Conservation (phyloP, 2,888 invertebrate genomes). For the Alloscopus bannaensis region DNA sequence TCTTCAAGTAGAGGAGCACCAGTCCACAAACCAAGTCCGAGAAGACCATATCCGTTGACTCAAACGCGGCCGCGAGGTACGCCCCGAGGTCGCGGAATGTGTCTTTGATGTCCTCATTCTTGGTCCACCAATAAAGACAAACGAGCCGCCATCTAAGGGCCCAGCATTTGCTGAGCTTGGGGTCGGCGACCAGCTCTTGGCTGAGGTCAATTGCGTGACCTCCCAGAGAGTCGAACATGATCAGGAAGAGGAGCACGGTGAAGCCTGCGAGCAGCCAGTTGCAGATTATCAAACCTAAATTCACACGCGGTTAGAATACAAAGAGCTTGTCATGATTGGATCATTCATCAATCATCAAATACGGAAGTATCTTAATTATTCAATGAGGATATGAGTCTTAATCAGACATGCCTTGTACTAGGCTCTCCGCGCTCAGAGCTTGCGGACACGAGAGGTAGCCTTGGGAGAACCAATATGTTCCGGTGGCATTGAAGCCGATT, state of each 20-base stretch:
- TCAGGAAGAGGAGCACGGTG: constrained; percentile 83
- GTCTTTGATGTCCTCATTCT: constrained; percentile 82
- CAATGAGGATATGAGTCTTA: no score
- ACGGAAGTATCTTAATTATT: no score
- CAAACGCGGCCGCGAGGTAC: constrained; percentile 85
- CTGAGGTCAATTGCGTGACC: constrained; percentile 79
- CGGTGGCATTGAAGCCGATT: constrained; percentile 85
- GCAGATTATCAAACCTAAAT: constrained; percentile 83
- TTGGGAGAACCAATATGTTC: constrained; percentile 88
- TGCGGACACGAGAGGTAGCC: constrained; percentile 80
- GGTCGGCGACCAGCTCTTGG: constrained; percentile 53
- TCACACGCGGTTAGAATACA: no score
- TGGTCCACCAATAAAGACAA: constrained; percentile 77
- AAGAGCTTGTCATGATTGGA: no score
- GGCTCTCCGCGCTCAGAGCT: constrained; percentile 81
- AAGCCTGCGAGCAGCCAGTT: constrained; percentile 88
- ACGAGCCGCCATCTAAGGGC: constrained; percentile 84
- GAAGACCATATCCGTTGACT: constrained; percentile 90
- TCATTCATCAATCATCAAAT: no score
- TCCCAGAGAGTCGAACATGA: constrained; percentile 89
- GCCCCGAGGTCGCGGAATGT: constrained; percentile 87
- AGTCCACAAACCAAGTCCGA: constrained; percentile 92
- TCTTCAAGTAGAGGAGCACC: constrained; percentile 86
- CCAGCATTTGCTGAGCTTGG: constrained; percentile 84
- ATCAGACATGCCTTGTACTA: constrained; percentile 81